Evolutionary conservation across 1,140 invertebrate genomes (phyloP).

Genomic region (Augochlora pura): DNA sequence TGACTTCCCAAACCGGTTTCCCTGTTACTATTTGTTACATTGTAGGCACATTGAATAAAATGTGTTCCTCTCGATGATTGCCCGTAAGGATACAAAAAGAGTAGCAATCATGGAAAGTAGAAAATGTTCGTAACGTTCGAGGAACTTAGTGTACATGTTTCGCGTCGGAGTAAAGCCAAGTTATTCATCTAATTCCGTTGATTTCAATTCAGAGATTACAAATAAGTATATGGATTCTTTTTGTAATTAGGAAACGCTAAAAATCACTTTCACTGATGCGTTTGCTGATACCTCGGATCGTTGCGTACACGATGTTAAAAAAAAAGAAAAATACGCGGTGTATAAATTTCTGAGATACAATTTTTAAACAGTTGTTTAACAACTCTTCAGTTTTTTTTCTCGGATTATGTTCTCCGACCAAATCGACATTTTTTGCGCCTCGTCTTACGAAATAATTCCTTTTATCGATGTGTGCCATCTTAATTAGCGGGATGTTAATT

Average conservation of each 20-base stretch:
- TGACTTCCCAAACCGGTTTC: neutral
- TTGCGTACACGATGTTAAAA: neutral
- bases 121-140: too few species aligned
- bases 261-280: slow-evolving; percentile 16
- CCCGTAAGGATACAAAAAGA: too few species aligned
- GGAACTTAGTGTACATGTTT: neutral
- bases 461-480: neutral
- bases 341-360: neutral
- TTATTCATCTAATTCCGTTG: neutral
- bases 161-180: neutral
- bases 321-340: neutral
- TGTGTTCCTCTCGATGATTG: neutral
- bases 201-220: neutral
- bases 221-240: neutral
- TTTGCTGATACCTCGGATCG: neutral
- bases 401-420: too few species aligned
- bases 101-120: neutral
- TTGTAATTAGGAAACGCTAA: neutral
- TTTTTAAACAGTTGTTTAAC: too few species aligned
- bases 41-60: neutral
- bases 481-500: neutral
- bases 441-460: neutral
- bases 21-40: neutral
- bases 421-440: neutral
- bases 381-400: too few species aligned